Evolutionary conservation across 2,113 vertebrate genomes (phyloP).

Genomic region (Castor canadensis): DNA sequence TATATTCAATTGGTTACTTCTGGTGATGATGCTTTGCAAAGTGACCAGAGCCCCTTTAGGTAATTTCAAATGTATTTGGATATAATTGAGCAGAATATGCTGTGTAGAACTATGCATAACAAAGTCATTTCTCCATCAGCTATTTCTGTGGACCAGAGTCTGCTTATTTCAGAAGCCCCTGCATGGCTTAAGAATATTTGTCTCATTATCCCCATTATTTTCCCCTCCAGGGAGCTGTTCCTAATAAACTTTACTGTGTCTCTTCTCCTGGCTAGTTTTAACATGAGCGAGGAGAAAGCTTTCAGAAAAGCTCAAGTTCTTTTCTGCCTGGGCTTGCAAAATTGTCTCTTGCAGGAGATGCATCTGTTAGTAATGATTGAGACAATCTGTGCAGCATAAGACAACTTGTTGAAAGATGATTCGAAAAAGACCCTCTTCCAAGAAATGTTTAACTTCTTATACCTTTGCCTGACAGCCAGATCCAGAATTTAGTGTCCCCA

Average conservation of each 20-base stretch:
- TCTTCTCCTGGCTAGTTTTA: conserved; percentile 77
- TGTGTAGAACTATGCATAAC: conserved; percentile 28
- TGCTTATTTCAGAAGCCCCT: conserved; percentile 66
- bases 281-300: conserved; percentile 74
- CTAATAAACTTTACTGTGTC: conserved; percentile 73
- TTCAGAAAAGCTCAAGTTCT: conserved; percentile 65
- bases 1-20: neutral
- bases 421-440: conserved; percentile 55
- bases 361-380: conserved; percentile 73
- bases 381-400: conserved; percentile 56
- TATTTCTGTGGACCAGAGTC: conserved; percentile 37
- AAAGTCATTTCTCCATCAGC: conserved; percentile 36
- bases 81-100: neutral
- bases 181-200: conserved; percentile 64
- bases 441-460: conserved; percentile 52
- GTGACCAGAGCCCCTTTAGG: conserved; percentile 7
- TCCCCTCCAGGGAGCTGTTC: conserved; percentile 69
- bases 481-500: neutral
- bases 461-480: neutral
- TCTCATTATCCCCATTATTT: conserved; percentile 73
- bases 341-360: conserved; percentile 64
- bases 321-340: conserved; percentile 76
- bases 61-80: conserved; percentile 32
- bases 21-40: conserved; percentile 31
- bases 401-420: conserved; percentile 58